Percentiles rank a stretch among this genome's conserved stretches.
Evolutionary conservation across 2,113 vertebrate species (phyloP).

Genomic region (Antennarius striatus): DNA sequence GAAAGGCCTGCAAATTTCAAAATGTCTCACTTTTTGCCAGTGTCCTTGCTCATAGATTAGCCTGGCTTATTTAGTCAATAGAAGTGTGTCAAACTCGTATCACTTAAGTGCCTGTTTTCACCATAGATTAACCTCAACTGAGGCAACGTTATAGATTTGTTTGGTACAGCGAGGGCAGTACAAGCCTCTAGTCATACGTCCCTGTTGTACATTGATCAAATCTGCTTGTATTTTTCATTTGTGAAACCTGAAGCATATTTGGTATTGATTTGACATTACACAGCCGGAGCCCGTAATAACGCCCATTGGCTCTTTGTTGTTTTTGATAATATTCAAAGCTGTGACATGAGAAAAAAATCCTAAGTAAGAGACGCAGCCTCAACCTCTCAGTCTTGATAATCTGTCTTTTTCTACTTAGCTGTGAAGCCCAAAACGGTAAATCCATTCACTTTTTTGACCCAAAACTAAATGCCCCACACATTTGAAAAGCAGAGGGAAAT

Average conservation of each 20-base stretch:
- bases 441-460: slow-evolving; percentile 2
- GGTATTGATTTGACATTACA: slow-evolving; percentile 71
- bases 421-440: slow-evolving; percentile 19
- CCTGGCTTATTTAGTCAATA: slow-evolving; percentile 34
- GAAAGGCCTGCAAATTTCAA: background rate
- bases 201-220: slow-evolving; percentile 72
- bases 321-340: slow-evolving; percentile 62
- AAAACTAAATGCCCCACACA: slow-evolving; percentile 21
- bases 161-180: slow-evolving; percentile 38
- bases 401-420: slow-evolving; percentile 51
- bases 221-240: slow-evolving; percentile 74
- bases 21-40: slow-evolving; percentile 1
- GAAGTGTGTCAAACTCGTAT: slow-evolving; percentile 15
- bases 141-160: slow-evolving; percentile 44
- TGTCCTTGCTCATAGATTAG: background rate
- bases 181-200: slow-evolving; percentile 64
- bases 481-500: slow-evolving; percentile 23
- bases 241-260: slow-evolving; percentile 55
- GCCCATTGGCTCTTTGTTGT: slow-evolving; percentile 32
- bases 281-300: slow-evolving; percentile 45
- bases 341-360: slow-evolving; percentile 29
- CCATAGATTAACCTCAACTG: slow-evolving; percentile 37
- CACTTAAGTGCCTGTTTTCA: slow-evolving; percentile 34
- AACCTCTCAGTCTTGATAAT: slow-evolving; percentile 49
- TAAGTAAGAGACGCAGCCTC: slow-evolving; percentile 28